Conservation (phyloP, 2,888 invertebrate genomes). For the Melipona bicolor region DNA sequence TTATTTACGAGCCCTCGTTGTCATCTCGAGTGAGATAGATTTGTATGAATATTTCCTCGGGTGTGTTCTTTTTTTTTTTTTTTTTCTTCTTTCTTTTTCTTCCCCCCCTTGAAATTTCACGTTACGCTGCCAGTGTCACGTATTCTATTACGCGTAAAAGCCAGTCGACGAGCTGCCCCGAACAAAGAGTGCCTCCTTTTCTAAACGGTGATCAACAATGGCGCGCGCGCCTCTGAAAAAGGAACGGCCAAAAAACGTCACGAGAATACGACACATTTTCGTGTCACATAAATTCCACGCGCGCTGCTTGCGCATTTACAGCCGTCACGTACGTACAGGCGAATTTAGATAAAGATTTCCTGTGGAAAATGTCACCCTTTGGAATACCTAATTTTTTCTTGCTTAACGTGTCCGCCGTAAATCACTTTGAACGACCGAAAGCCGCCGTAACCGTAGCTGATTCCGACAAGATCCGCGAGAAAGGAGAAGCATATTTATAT, state of each 20-base stretch:
- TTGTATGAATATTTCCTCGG: conserved; percentile 26
- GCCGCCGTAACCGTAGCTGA: too few species aligned
- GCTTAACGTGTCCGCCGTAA: background rate
- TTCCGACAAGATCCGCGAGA: background rate
- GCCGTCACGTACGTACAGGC: background rate
- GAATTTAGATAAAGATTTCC: conserved; percentile 19
- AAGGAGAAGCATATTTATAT: too few species aligned
- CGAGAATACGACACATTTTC: conserved; percentile 38
- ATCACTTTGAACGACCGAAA: background rate
- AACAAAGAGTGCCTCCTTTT: conserved; percentile 28
- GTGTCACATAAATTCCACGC: conserved; percentile 33
- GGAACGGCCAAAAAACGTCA: conserved; percentile 43
- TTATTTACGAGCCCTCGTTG: background rate
- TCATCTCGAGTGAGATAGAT: conserved; percentile 25
- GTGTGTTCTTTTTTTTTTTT: too few species aligned
- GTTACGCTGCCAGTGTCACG: conserved; percentile 23
- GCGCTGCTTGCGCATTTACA: conserved; percentile 6
- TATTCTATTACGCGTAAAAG: conserved; percentile 52
- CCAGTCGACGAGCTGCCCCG: conserved; percentile 7
- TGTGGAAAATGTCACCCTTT: background rate
- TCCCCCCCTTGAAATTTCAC: conserved; percentile 24
- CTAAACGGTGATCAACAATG: conserved; percentile 53
- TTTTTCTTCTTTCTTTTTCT: conserved; percentile 2
- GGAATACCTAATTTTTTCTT: background rate
- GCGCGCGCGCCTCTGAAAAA: conserved; percentile 39